Evolutionary conservation across 2,113 vertebrate genomes (phyloP).

Genomic region (Neogobius melanostomus): DNA sequence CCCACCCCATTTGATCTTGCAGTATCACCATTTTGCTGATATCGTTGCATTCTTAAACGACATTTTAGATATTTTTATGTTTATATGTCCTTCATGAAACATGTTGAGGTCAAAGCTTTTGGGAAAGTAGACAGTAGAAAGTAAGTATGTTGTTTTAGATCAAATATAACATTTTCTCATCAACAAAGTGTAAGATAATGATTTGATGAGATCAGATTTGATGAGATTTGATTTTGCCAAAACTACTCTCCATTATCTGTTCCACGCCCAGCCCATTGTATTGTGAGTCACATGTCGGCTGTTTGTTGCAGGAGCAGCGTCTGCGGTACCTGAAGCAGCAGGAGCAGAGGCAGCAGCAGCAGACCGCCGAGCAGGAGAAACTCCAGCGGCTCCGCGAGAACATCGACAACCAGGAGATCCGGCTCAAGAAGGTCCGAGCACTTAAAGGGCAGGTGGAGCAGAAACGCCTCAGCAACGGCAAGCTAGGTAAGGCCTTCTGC

Average conservation of each 20-base stretch:
- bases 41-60: no score
- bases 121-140: no score
- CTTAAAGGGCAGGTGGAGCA: slow-evolving; percentile 96
- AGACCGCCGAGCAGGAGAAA: slow-evolving; percentile 91
- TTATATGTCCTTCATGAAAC: no score
- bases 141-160: no score
- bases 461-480: slow-evolving; percentile 94
- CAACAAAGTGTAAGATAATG: no score
- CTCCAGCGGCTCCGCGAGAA: slow-evolving; percentile 88
- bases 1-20: no score
- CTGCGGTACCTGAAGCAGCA: slow-evolving; percentile 91
- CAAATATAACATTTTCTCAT: no score
- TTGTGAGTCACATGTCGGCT: background rate
- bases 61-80: no score
- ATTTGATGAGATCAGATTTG: no score
- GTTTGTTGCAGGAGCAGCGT: slow-evolving; percentile 85
- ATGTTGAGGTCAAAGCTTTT: no score
- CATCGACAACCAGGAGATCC: slow-evolving; percentile 92
- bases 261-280: background rate
- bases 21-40: no score
- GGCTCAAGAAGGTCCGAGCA: slow-evolving; percentile 91
- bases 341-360: slow-evolving; percentile 90
- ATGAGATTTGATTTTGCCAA: no score
- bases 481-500: slow-evolving; percentile 80
- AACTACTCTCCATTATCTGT: background rate